Conservation (phyloP, 2,888 invertebrate genomes). For the Drosophila lacicola region DNA sequence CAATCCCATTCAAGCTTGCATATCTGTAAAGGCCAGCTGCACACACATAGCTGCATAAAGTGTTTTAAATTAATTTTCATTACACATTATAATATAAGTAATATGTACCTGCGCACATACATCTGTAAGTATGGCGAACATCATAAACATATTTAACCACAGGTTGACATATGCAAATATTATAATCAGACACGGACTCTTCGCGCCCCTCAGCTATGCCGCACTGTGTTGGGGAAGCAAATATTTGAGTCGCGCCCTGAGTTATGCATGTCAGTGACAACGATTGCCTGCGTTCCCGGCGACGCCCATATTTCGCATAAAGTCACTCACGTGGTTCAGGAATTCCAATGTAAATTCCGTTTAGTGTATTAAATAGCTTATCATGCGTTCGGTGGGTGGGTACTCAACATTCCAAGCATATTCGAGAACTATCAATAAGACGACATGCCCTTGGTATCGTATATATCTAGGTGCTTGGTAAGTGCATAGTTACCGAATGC, state of each 20-base stretch:
- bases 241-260: conserved; percentile 27
- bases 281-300: conserved; percentile 9
- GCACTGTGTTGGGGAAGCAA: conserved; percentile 25
- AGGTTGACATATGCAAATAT: conserved; percentile 56
- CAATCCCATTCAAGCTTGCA: not conserved
- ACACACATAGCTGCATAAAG: not conserved
- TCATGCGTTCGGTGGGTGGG: not conserved
- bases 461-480: not conserved
- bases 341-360: conserved; percentile 30
- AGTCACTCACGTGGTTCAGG: conserved; percentile 1
- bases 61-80: not conserved
- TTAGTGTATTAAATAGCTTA: conserved; percentile 28
- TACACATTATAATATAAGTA: not conserved
- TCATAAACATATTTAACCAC: conserved; percentile 63
- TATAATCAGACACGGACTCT: conserved; percentile 28
- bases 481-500: not conserved
- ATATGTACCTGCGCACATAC: not conserved
- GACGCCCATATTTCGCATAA: conserved; percentile 6
- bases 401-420: conserved; percentile 10
- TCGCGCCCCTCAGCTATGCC: conserved; percentile 2
- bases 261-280: conserved; percentile 32
- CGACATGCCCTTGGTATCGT: not conserved
- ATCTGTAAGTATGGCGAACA: conserved; percentile 17
- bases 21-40: not conserved
- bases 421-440: not conserved